Evolutionary conservation across 2,113 vertebrate species (phyloP).

Genomic region (Cavia porcellus): DNA sequence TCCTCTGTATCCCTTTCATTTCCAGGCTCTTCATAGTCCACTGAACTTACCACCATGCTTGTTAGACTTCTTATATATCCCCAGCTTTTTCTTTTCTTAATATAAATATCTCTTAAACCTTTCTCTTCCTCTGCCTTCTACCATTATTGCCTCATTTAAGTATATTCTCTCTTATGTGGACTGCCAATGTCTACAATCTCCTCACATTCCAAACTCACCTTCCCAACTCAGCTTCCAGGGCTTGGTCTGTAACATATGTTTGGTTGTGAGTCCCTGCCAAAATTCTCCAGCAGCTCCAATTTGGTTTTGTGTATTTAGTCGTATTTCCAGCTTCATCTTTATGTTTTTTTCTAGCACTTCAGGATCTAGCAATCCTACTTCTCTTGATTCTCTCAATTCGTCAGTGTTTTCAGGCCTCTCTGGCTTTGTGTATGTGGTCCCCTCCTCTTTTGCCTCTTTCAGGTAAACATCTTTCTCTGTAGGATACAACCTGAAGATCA

Average conservation of each 20-base stretch:
- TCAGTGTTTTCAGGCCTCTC: neutral
- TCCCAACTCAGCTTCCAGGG: neutral
- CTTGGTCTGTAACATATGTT: neutral
- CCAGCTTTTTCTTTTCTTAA: neutral
- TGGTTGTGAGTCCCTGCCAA: neutral
- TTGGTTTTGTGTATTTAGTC: neutral
- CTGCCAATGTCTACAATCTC: neutral
- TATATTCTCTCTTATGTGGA: neutral
- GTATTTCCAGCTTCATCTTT: neutral
- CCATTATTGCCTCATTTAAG: neutral
- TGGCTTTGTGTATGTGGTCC: neutral
- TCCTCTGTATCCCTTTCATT: neutral
- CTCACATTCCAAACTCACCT: neutral
- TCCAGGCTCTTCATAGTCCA: neutral
- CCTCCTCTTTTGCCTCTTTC: neutral
- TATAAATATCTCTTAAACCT: rapidly evolving
- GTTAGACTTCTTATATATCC: neutral
- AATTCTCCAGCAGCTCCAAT: neutral
- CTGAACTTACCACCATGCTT: neutral
- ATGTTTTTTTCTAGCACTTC: neutral
- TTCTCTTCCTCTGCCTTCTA: neutral
- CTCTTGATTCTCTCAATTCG: neutral
- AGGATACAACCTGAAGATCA: neutral
- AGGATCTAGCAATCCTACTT: neutral
- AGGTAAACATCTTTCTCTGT: neutral